Conservation (phyloP, 2,797 vertebrate genomes). For the Gobio occitaniae region DNA sequence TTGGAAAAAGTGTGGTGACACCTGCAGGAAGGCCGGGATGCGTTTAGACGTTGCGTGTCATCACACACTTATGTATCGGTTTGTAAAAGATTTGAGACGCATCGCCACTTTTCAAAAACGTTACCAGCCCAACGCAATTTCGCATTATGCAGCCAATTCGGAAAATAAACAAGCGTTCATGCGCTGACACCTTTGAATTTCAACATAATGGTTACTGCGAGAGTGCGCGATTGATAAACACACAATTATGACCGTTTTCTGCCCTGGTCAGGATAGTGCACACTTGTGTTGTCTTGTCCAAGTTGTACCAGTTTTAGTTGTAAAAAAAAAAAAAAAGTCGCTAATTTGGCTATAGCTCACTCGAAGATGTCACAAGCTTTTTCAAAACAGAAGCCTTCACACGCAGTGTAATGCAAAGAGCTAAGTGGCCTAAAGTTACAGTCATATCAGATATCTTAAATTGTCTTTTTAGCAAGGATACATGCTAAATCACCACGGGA, state of each 20-base stretch:
- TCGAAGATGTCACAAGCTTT: slow-evolving; percentile 66
- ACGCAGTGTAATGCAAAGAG: slow-evolving; percentile 74
- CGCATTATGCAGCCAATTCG: background rate
- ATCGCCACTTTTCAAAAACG: slow-evolving; percentile 31
- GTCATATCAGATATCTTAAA: slow-evolving; percentile 32
- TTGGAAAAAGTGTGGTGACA: slow-evolving; percentile 74
- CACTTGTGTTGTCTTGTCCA: slow-evolving; percentile 71
- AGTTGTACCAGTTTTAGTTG: slow-evolving; percentile 49
- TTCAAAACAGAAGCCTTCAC: slow-evolving; percentile 64
- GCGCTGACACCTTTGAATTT: slow-evolving; percentile 22
- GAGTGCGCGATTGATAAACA: background rate
- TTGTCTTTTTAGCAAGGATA: slow-evolving; percentile 27
- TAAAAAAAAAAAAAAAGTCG: slow-evolving; percentile 56
- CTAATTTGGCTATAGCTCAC: slow-evolving; percentile 68
- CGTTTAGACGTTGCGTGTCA: slow-evolving; percentile 74
- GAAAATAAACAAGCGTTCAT: slow-evolving; percentile 9
- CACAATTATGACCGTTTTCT: slow-evolving; percentile 1
- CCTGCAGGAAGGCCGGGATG: slow-evolving; percentile 55
- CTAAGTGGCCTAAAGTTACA: slow-evolving; percentile 58
- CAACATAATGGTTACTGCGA: background rate
- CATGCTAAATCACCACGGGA: slow-evolving; percentile 5
- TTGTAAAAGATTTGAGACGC: slow-evolving; percentile 64
- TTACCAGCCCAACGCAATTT: slow-evolving; percentile 25
- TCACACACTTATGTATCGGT: slow-evolving; percentile 70
- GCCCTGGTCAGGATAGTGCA: background rate